Evolutionary conservation across 2,888 invertebrate genomes (phyloP).

Genomic region (Zygothrica quintamaculata): DNA sequence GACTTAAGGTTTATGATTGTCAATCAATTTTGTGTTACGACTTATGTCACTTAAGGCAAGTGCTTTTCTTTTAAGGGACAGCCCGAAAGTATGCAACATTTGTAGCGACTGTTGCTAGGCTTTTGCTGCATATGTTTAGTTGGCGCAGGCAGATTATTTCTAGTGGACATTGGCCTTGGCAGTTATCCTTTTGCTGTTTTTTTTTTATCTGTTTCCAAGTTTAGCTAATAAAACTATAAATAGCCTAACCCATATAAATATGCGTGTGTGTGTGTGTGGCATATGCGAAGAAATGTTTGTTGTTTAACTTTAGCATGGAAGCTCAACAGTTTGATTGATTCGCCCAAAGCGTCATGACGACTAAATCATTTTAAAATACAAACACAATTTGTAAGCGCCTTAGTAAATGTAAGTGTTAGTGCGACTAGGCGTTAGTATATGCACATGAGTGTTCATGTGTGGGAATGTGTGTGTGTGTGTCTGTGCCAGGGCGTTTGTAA

Average conservation of each 20-base stretch:
- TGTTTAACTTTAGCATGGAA: constrained; percentile 28
- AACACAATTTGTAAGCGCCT: constrained; percentile 46
- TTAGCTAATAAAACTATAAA: constrained; percentile 15
- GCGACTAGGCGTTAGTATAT: neutral
- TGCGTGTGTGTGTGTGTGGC: neutral
- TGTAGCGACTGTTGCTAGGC: neutral
- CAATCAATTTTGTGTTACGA: too few species aligned
- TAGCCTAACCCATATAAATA: neutral
- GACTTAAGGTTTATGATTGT: neutral
- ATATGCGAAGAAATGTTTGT: constrained; percentile 12
- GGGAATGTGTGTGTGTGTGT: constrained; percentile 1
- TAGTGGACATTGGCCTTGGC: neutral
- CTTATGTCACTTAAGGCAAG: too few species aligned
- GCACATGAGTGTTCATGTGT: neutral
- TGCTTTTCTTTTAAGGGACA: neutral
- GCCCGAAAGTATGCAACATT: constrained; percentile 1
- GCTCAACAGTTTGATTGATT: constrained; percentile 51
- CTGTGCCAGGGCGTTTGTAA: constrained; percentile 34
- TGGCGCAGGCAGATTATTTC: neutral
- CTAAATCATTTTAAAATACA: constrained; percentile 69
- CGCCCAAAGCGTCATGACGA: constrained; percentile 48
- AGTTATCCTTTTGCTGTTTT: too few species aligned
- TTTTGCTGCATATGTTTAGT: constrained; percentile 24
- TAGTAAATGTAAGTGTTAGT: constrained; percentile 5
- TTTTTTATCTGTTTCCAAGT: too few species aligned